A percentile compares a stretch with the other conserved stretches of the same genome.
These are phyloP conservation scores for Pseudotriccus pelzelni DNA, from an alignment of 2,797 vertebrate genomes.

Conservation along the genomic window DNA sequence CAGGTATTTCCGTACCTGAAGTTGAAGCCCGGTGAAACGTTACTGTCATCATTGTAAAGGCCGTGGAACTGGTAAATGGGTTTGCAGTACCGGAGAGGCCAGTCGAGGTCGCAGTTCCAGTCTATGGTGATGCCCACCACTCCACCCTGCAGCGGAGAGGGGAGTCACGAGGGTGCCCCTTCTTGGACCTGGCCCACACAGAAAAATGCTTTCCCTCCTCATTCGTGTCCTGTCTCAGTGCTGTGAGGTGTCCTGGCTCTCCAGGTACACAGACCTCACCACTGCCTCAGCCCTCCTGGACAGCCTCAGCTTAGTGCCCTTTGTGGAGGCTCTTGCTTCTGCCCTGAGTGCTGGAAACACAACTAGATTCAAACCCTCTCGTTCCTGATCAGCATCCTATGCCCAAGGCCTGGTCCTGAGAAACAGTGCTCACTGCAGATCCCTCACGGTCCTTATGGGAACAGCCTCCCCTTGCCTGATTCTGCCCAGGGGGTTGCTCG, in stretches of 20 bases:
- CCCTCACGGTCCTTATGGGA: too few relatives aligned
- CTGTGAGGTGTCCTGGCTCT: not conserved
- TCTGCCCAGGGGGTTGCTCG: not conserved
- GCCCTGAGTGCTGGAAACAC: not conserved
- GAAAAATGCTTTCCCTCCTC: not conserved
- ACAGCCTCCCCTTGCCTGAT: not conserved
- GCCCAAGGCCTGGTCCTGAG: not conserved
- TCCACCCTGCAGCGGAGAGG: constrained; percentile 81
- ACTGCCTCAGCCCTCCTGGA: not conserved
- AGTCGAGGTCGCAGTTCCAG: constrained; percentile 93
- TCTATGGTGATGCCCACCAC: constrained; percentile 90
- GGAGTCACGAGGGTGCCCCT: rapidly evolving
- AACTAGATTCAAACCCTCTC: not conserved
- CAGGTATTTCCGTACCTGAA: constrained; percentile 84
- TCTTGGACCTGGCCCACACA: not conserved
- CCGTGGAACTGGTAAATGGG: constrained; percentile 89
- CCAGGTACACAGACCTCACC: not conserved
- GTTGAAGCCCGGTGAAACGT: constrained; percentile 89
- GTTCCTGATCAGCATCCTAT: not conserved
- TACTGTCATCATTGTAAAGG: constrained; percentile 83
- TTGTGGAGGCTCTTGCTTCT: not conserved
- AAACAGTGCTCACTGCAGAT: not conserved
- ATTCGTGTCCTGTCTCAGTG: rapidly evolving
- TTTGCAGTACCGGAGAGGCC: constrained; percentile 79
- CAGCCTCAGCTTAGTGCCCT: not conserved